These are phyloP conservation scores for Perdita meconis DNA, from an alignment of 2,888 invertebrate species.

Conservation along the genomic window DNA sequence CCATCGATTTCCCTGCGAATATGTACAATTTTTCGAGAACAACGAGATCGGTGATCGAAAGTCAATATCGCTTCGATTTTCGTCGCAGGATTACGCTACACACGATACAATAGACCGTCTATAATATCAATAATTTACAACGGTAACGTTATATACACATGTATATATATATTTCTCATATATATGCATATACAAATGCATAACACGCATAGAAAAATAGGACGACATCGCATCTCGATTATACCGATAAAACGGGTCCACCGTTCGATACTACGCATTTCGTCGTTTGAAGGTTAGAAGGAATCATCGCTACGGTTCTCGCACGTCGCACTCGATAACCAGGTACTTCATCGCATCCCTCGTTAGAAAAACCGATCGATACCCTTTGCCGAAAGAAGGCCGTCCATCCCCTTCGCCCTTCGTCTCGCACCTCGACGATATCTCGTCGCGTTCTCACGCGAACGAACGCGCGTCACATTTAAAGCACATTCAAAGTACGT, in stretches of 20 bases:
- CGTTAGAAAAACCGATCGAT: slow-evolving; percentile 5
- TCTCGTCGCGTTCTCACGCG: too few relatives aligned
- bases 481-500: too few relatives aligned
- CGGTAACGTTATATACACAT: slow-evolving; percentile 13
- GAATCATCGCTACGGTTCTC: slow-evolving; percentile 6
- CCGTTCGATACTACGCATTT: slow-evolving; percentile 29
- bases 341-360: background rate
- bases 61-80: background rate
- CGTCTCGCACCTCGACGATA: background rate
- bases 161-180: slow-evolving; percentile 10
- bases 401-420: background rate
- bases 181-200: slow-evolving; percentile 6
- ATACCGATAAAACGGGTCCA: slow-evolving; percentile 21
- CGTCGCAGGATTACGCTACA: slow-evolving; percentile 2
- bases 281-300: slow-evolving; percentile 22
- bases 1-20: slow-evolving; percentile 17
- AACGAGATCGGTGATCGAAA: background rate
- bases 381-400: background rate
- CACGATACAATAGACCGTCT: background rate
- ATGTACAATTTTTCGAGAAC: background rate
- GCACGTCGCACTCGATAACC: background rate
- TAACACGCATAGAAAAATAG: slow-evolving; percentile 53
- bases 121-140: slow-evolving; percentile 26
- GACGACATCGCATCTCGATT: slow-evolving; percentile 22
- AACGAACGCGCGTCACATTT: too few relatives aligned